Percentiles rank a stretch among this genome's conserved stretches.
These are phyloP conservation scores for Paragorgia papillata DNA, from an alignment of 92 coral and sea anemone species.

Conservation along the genomic window DNA sequence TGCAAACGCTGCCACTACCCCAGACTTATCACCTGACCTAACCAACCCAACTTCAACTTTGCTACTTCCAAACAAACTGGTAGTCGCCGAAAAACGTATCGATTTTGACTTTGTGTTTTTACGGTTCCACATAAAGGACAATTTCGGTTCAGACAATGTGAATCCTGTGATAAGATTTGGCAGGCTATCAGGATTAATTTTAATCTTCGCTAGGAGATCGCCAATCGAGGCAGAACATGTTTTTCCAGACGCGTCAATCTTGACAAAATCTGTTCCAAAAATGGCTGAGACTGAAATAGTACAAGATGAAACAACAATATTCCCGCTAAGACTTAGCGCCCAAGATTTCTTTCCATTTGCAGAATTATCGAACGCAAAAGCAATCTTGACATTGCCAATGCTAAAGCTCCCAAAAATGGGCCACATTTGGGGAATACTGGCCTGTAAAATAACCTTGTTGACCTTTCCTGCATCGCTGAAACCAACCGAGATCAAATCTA, in stretches of 20 bases:
- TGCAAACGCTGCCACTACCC: constrained; percentile 22
- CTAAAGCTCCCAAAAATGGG: constrained; percentile 1
- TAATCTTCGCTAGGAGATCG: not conserved
- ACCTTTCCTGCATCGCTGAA: not conserved
- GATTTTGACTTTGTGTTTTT: not conserved
- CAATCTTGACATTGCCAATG: not conserved
- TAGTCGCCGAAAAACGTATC: constrained; percentile 11
- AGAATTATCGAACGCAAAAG: not conserved
- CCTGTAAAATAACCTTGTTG: not conserved
- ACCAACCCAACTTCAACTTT: constrained; percentile 10
- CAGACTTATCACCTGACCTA: not conserved
- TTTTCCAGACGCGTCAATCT: not conserved
- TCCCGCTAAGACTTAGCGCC: not conserved
- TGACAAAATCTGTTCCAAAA: not conserved
- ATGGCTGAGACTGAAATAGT: not conserved
- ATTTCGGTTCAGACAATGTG: constrained; percentile 3
- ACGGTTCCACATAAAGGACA: not conserved
- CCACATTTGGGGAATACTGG: constrained; percentile 16
- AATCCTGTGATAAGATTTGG: constrained; percentile 16
- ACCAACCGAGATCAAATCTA: constrained; percentile 4
- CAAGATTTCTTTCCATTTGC: not conserved
- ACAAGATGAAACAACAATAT: constrained; percentile 7
- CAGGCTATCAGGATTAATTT: not conserved
- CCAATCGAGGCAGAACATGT: constrained; percentile 5
- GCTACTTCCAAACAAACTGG: constrained; percentile 16